Conservation (phyloP, 2,888 invertebrate species). For the Lucinisca nassula region DNA sequence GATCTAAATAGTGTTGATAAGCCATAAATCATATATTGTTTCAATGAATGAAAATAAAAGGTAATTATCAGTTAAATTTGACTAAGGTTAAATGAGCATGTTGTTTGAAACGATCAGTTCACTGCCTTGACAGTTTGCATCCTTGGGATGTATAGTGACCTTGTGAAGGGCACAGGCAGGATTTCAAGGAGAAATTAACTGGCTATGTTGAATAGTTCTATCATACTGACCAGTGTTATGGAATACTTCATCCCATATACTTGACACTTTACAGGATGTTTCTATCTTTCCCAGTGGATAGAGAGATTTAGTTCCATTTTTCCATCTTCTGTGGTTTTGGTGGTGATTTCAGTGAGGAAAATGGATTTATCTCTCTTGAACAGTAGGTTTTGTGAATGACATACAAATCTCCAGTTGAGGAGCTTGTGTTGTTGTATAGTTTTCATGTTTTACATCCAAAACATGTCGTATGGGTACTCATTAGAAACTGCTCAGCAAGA, state of each 20-base stretch:
- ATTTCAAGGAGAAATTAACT: slow-evolving; percentile 17
- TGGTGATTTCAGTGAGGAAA: not conserved
- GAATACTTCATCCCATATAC: not conserved
- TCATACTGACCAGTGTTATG: not conserved
- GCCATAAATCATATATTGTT: not conserved
- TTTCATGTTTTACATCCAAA: no score
- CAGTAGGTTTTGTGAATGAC: not conserved
- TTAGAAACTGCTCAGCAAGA: no score
- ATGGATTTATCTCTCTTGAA: slow-evolving; percentile 4
- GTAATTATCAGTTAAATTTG: not conserved
- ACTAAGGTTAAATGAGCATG: not conserved
- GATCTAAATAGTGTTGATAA: not conserved
- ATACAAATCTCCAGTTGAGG: not conserved
- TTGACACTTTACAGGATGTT: not conserved
- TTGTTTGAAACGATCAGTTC: not conserved
- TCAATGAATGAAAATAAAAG: no score
- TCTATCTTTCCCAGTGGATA: not conserved
- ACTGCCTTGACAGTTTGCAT: slow-evolving; percentile 17
- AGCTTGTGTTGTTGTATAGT: not conserved
- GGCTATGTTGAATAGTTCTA: slow-evolving; percentile 6
- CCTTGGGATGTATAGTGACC: slow-evolving; percentile 12
- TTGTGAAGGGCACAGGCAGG: not conserved
- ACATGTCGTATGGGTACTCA: no score
- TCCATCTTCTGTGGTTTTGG: not conserved
- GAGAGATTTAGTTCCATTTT: not conserved